Percentiles rank a stretch among this genome's conserved stretches.
Conservation (phyloP, 2,797 vertebrate species). For the Heliangelus exortis region DNA sequence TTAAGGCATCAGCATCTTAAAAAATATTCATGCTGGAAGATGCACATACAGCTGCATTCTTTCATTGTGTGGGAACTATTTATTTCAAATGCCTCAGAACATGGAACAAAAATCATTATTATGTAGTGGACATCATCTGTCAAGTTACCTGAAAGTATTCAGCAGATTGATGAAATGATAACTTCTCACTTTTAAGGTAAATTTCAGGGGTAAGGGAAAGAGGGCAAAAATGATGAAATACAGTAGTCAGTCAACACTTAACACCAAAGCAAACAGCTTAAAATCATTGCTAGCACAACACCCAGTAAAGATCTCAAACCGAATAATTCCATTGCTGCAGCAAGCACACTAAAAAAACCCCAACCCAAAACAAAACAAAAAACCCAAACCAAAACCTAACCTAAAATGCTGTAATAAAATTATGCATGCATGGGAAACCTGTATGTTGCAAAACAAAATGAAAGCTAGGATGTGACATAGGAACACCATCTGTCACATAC, state of each 20-base stretch:
- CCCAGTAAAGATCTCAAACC: neutral
- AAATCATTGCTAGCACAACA: neutral
- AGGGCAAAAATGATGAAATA: neutral
- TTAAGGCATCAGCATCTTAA: neutral
- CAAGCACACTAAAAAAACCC: neutral
- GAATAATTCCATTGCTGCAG: slow-evolving; percentile 46
- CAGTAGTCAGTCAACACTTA: neutral
- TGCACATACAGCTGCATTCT: neutral
- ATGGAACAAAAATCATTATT: neutral
- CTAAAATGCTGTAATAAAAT: slow-evolving; percentile 51
- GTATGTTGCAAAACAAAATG: slow-evolving; percentile 62
- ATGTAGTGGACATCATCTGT: neutral
- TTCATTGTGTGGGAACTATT: neutral
- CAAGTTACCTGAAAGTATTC: neutral
- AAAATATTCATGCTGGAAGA: neutral
- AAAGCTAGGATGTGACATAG: slow-evolving; percentile 65
- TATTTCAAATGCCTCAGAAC: neutral
- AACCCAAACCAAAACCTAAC: too few relatives aligned
- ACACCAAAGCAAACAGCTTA: neutral
- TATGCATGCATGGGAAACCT: slow-evolving; percentile 59
- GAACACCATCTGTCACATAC: slow-evolving; percentile 71
- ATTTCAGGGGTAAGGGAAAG: too few relatives aligned
- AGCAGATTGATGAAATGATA: neutral
- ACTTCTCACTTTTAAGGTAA: neutral
- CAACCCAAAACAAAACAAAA: neutral